A percentile compares a stretch with the other conserved stretches of the same genome.
These are phyloP conservation scores for Tinea pellionella DNA, from an alignment of 2,888 invertebrate genomes.

Conservation along the genomic window DNA sequence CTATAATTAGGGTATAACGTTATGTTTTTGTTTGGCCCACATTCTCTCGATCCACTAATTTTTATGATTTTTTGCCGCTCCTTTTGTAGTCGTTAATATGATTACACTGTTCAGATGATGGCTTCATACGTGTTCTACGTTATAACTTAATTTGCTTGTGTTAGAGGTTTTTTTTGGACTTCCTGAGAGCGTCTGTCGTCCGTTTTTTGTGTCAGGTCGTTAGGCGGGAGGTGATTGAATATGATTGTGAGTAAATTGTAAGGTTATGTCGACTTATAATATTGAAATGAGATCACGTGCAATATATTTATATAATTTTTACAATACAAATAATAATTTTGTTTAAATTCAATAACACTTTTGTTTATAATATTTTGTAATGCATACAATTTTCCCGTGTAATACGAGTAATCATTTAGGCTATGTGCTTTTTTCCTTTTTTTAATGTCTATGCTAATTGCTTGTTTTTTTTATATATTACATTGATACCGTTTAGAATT, in stretches of 20 bases:
- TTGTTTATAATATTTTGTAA: no score
- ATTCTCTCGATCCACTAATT: constrained; percentile 68
- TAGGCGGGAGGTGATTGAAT: constrained; percentile 63
- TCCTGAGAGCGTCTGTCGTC: constrained; percentile 63
- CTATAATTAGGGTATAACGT: constrained; percentile 69
- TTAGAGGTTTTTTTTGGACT: constrained; percentile 61
- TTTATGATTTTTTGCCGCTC: constrained; percentile 65
- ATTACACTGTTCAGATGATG: constrained; percentile 69
- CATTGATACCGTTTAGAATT: no score
- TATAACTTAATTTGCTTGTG: constrained; percentile 68
- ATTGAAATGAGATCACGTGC: background rate
- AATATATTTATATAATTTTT: background rate
- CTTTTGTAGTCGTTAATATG: constrained; percentile 71
- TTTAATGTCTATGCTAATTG: no score
- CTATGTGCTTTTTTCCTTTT: no score
- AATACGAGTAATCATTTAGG: no score
- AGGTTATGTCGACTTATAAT: constrained; percentile 22
- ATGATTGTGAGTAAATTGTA: constrained; percentile 58
- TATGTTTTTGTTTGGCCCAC: constrained; percentile 70
- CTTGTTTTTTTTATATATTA: no score
- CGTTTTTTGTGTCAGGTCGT: constrained; percentile 58
- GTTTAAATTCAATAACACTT: no score
- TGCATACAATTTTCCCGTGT: no score
- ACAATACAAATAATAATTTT: no score
- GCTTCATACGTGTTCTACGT: constrained; percentile 70